Conservation (phyloP, 30 jellyfish, hydroid and myxozoan genomes). For the Phacellophora camtschatica region DNA sequence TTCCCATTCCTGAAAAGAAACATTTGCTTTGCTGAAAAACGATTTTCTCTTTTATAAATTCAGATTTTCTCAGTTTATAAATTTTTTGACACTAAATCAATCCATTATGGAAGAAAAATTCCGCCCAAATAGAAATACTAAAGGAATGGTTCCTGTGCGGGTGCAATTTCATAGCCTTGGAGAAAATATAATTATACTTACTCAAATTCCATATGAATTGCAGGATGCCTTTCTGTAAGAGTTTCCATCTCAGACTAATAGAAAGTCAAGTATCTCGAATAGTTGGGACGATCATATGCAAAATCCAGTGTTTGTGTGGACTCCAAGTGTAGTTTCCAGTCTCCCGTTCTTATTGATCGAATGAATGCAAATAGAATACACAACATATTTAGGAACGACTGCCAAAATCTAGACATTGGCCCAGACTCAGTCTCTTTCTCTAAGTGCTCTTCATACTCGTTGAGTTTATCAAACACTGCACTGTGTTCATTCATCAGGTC, state of each 20-base stretch:
- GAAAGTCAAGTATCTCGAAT: constrained; percentile 34
- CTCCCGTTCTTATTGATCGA: constrained; percentile 35
- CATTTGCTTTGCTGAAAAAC: background rate
- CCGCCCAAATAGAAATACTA: background rate
- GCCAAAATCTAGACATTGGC: constrained; percentile 61
- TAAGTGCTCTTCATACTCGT: constrained; percentile 26
- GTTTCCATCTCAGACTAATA: constrained; percentile 41
- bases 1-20: constrained; percentile 44
- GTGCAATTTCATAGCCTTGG: constrained; percentile 14
- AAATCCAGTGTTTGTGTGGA: constrained; percentile 36
- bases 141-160: constrained; percentile 20
- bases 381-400: constrained; percentile 45
- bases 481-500: constrained; percentile 6
- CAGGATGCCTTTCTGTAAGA: constrained; percentile 42
- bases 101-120: background rate
- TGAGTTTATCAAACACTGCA: background rate
- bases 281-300: constrained; percentile 66
- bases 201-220: constrained; percentile 31
- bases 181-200: background rate
- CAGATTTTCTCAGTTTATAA: background rate
- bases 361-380: constrained; percentile 19
- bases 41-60: too few relatives aligned
- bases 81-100: background rate
- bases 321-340: constrained; percentile 50
- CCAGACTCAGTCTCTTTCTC: constrained; percentile 5